Evolutionary conservation across 2,797 vertebrate genomes (phyloP), one percentile per base, ranked within the genome.

Genomic region (Enteromius anoplus): DNA sequence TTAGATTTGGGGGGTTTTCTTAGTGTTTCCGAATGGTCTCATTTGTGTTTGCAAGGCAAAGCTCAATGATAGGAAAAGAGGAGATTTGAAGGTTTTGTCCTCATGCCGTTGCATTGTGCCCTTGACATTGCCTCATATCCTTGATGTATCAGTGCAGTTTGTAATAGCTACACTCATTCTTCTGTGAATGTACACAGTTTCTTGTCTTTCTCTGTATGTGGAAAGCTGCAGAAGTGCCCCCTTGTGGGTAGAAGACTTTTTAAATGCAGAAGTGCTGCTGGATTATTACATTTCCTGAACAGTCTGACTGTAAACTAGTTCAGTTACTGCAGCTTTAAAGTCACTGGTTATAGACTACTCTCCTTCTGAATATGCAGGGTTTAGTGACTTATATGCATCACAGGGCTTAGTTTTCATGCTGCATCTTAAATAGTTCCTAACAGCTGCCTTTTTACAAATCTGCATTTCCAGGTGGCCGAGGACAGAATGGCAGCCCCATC

Each of bases 401-500:
- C 23, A 15, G 32, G 55, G 58, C 40, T 12, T 45, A 40, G n/a
- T 49, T 32, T 72, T 47, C 34, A 47, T 72, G 34, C 58, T 42
- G 62, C n/a, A 14, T 65, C 34, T 37, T 26, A 14, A 79, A 72
- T 21, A 64, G 21, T 72, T 42, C 23, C 72, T 75, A 65, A 75
- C 72, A 76, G 49, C 60, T 58, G 34, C 34, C 7, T 55, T 58
- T 34, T 83, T 60, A 15, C 23, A 73, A 49, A 53, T 72, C 17
- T 82, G 58, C 15, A 53, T 66, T 62, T 75, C n/a, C 88, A 99
- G 98, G 98, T 45, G 98, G 98, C 55, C 92, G 97, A 91, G 97
- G 96, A n/a, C 93, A 94, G 87, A 96, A 96, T 87, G 97, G 97
- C 84, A 97, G 96, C 84, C 98, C 98, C 3, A 95, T 99, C 91